These are phyloP conservation scores for Apogon hyalosoma DNA, from an alignment of 2,797 vertebrate genomes.

Conservation along the genomic window DNA sequence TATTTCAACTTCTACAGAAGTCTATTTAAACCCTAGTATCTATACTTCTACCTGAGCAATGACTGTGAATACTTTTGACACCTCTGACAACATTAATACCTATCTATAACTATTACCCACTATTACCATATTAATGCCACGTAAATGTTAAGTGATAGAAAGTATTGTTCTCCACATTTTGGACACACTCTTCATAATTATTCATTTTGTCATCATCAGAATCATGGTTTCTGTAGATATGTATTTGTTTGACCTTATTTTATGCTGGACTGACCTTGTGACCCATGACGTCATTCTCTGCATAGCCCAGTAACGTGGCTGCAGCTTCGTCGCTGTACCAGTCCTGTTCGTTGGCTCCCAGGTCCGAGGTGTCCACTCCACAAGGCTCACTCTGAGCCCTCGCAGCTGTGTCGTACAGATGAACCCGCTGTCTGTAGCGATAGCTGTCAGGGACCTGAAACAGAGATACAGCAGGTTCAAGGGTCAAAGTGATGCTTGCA, in stretches of 20 bases:
- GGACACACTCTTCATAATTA: no score
- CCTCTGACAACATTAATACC: no score
- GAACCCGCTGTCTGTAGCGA: conserved; percentile 83
- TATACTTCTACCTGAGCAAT: no score
- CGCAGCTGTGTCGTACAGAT: conserved; percentile 77
- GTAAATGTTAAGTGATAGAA: no score
- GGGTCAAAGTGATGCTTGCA: background rate
- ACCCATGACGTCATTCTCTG: conserved; percentile 92
- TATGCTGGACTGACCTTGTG: conserved; percentile 76
- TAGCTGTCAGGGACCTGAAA: conserved; percentile 88
- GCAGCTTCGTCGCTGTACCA: conserved; percentile 86
- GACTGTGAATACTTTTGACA: no score
- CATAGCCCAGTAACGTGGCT: conserved; percentile 88
- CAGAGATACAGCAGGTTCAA: conserved; percentile 50
- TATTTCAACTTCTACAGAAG: no score
- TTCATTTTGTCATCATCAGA: no score
- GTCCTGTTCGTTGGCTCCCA: conserved; percentile 81
- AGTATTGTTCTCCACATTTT: background rate
- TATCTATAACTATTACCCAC: no score
- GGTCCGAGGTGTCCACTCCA: conserved; percentile 91
- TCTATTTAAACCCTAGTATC: no score
- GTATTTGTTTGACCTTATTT: background rate
- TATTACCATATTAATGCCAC: no score
- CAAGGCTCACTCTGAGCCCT: conserved; percentile 74
- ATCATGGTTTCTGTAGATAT: background rate